Base-by-base conservation (phyloP, 2,113 vertebrate species). In the Oncorhynchus nerka region DNA sequence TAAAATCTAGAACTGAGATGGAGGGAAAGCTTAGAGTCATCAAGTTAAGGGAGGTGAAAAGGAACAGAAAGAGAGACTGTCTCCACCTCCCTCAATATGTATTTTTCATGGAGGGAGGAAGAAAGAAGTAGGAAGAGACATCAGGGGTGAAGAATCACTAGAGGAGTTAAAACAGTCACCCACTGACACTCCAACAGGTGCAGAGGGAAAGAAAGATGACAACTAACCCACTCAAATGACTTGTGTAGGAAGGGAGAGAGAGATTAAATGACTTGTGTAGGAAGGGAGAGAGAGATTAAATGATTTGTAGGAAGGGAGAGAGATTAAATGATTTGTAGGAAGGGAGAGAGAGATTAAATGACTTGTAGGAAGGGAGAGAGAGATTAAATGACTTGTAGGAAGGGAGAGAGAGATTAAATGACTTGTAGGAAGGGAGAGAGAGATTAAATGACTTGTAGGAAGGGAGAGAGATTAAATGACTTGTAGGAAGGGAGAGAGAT, bases 41-140 rank as follows among this genome's bases (percentile, higher is more conserved):
- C 90, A 90, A 57, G 51, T 76, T 79, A 89, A 85, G 76, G 48
- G 79, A 81, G 82, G 74, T 86, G 87, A 88, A 87, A 24, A 68
- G 57, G 77, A 77, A 30, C 57, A 77, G 70, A 75, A 85, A 79
- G 20, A 62, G 75, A 84, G 83, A 70, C 81, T 74, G 79, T 84
- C 75, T 83, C 83, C 79, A 55, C 75, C 71, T 71, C 45, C 49
- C 70, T 70, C 68, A 34, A 26, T 32, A 28, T 61, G 71, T 72
- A 80, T 74, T 75, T 75, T 71, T 72, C n/a, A 1, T 34, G 34
- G 34, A 34, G 34, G 72, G 71, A 66, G 71, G 34, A 67, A 32
- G 30, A 32, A 34, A 34, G 32, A 34, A 64, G 12, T 13, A 75
- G 70, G 67, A 13, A 19, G 45, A 71, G 32, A 85, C 76, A 82